Base-by-base conservation (phyloP, 2,888 invertebrate genomes). In the Zygogramma bicolorata region DNA sequence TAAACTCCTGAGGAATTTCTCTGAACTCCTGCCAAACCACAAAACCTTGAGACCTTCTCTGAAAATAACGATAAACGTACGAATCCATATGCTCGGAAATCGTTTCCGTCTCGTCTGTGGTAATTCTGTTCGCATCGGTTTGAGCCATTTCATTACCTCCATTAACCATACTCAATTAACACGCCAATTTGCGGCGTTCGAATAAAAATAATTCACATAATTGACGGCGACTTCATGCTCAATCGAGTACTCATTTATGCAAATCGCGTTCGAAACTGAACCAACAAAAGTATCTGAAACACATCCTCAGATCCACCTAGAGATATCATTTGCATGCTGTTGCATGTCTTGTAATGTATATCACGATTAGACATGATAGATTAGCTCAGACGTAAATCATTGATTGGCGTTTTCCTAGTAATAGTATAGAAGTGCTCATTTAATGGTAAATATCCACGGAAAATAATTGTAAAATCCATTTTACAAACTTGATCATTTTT, bases 181-280 rank as follows among this genome's bases (percentile, higher is more conserved):
- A 53, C 6, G 25, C 53, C 53, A 53, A 53, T 53, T 53, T 53
- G 25, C 22, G 15, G 53, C 25, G 10, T 53, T 53, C 15, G 15
- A 20, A 18, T 25, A 25, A 53, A 53, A 53, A 53, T 53, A 53
- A 53, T 53, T 53, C 53, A 53, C 25, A 22, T 53, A 25, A 53
- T 22, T 53, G 22, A 25, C 10, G 15, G 22, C 53, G 53, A 53
- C 10, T 25, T 53, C 25, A 53, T 53, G 25, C 53, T 5, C 53
- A 53, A 53, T 53, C 22, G 22, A 53, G 53, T 53, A 25, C 25
- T 53, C n/a, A 53, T 53, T 53, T 53, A 53, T 53, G 53, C 53
- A 53, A 53, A 53, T 53, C 53, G 25, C 10, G 25, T 25, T 25
- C 13, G n/a, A 53, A 25, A 22, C 25, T 25, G 53, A 53, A 25